A percentile compares a stretch with the other conserved stretches of the same genome.
Evolutionary conservation across 2,113 vertebrate species (phyloP).

Genomic region (Prolemur simus): DNA sequence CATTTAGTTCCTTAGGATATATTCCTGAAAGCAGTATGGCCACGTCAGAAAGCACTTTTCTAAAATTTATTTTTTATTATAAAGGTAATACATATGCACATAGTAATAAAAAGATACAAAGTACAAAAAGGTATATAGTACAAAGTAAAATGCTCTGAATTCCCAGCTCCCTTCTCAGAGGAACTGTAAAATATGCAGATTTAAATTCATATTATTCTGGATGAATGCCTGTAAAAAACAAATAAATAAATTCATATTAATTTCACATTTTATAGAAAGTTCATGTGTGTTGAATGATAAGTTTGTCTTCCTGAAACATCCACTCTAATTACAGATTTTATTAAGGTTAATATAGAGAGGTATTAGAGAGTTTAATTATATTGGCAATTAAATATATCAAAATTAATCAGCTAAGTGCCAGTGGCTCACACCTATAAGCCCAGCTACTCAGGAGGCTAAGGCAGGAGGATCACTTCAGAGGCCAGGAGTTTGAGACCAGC

Average conservation of each 20-base stretch:
- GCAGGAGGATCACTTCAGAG: too few species aligned
- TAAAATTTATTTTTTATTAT: constrained; percentile 5
- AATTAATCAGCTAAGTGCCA: neutral
- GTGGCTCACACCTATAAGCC: too few species aligned
- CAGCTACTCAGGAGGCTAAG: too few species aligned
- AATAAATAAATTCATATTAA: neutral
- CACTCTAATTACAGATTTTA: neutral
- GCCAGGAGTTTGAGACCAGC: too few species aligned
- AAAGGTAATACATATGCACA: neutral
- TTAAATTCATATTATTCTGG: neutral
- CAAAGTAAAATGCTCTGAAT: neutral
- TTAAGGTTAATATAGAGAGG: neutral
- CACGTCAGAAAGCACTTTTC: neutral
- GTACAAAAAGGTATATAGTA: neutral
- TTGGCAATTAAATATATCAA: neutral
- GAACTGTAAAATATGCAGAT: neutral
- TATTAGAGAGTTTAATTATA: neutral
- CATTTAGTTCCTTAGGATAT: constrained; percentile 8
- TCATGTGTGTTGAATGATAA: neutral
- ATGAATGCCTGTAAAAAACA: too few species aligned
- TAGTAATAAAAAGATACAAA: neutral
- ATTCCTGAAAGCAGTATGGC: neutral
- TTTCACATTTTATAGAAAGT: neutral
- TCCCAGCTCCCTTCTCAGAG: neutral
- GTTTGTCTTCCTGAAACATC: neutral